Evolutionary conservation across 2,113 vertebrate genomes (phyloP), one percentile per base, ranked within the genome.

Genomic region (Amphilophus citrinellus): DNA sequence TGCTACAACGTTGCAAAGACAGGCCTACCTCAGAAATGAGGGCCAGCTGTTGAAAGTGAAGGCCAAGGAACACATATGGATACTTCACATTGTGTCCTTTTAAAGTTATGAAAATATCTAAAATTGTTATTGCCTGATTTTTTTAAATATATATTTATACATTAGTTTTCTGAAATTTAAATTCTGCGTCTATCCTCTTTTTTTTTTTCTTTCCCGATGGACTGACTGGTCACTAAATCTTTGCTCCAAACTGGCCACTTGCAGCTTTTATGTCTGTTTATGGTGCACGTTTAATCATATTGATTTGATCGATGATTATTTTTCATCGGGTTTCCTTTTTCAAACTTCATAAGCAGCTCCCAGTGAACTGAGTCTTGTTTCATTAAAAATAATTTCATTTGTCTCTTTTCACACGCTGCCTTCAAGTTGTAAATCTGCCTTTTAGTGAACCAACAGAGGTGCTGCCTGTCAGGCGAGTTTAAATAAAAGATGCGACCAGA

Each of bases 11-110:
- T 87, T 80, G 77, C 78, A 90, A 85, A 92, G 85, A 84, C 82
- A 86, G 82, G 44, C 37, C 78, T 84, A 91, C 73, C 84, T 87
- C 82, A 30, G 65, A 82, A 90, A 90, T 65, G 60, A 86, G 63
- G 82, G 73, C 91, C 91, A 93, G 92, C 92, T 94, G 92, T 80
- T 86, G 42, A 59, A 82, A 81, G 80, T 71, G 76, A 91, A 83
- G 84, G 77, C 9, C 76, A 76, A 81, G 42, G n/a, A 61, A 68
- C 79, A 82, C 20, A 84, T 50, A 75, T 76, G 77, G 78, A 85
- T 24, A 17, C 68, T 32, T 78, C 61, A 22, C n/a, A 79, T 62
- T 58, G 44, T 68, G 60, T 84, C 59, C 53, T 77, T 82, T 81
- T 60, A 77, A 78, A 88, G 77, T 62, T 80, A 88, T 47, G n/a